phyloP scores from a whole-genome alignment of 2,113 vertebrate genomes.

The Sminthopsis crassicaudata region DNA sequence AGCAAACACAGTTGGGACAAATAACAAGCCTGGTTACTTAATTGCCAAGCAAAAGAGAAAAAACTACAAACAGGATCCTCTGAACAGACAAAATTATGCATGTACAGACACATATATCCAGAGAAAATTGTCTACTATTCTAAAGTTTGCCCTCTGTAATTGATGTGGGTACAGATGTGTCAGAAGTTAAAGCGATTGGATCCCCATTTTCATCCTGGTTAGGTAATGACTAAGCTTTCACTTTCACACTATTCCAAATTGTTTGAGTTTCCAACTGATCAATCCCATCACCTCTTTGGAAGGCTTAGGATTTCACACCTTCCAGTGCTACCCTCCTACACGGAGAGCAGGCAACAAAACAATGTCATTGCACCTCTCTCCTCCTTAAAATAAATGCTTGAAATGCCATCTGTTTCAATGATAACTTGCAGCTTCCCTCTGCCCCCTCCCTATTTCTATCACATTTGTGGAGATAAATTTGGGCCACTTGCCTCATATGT shows the following conservation, averaged over 20 bases:
- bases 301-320: constrained; percentile 7
- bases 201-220: background rate
- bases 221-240: constrained; percentile 29
- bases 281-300: constrained; percentile 18
- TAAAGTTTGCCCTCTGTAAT: constrained; percentile 22
- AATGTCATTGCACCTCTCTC: background rate
- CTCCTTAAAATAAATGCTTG: constrained; percentile 18
- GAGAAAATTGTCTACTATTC: constrained; percentile 29
- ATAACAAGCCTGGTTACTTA: background rate
- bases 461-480: background rate
- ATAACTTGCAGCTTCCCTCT: background rate
- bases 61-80: background rate
- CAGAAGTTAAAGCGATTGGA: constrained; percentile 27
- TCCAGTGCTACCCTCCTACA: background rate
- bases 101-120: background rate
- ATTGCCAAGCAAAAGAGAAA: background rate
- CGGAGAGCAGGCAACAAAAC: constrained; percentile 7
- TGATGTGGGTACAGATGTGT: constrained; percentile 38
- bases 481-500: background rate
- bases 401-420: constrained; percentile 12
- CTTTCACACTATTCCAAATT: constrained; percentile 14
- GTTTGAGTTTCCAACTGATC: constrained; percentile 6
- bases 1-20: background rate
- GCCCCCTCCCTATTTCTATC: background rate
- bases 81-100: background rate